Base-by-base conservation (phyloP, 2,113 vertebrate genomes). In the Crocuta crocuta region DNA sequence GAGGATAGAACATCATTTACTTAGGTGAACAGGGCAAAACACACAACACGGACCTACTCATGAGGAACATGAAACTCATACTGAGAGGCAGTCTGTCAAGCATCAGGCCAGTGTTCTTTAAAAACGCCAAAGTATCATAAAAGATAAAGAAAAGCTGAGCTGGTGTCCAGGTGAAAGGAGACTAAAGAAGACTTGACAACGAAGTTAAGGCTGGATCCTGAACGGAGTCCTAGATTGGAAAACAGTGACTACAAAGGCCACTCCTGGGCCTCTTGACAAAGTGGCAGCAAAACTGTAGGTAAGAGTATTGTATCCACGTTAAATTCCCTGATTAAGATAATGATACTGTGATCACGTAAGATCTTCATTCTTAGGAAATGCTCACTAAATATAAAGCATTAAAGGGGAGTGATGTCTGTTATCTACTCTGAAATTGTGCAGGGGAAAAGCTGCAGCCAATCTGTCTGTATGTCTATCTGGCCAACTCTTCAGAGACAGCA, bases 281-380 rank as follows among this genome's bases (percentile, higher is more conserved):
- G 0, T 43, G 10, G 39, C 89, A 63, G 71, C 76, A 43, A 43
- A 92, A 78, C 55, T 74, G 16, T 23, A 74, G 61, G 50, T n/a
- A 39, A 80, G 85, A 73, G 58, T n/a, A 83, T 23, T 39, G 16
- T 24, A 71, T 45, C 91, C 7, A 31, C 50, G 8, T 73, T 63
- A 79, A 89, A 92, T 43, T 86, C 83, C 35, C 48, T 92, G 48
- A 94, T 79, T 90, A 79, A 73, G 61, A 26, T 76, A 97, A 80
- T 4, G 89, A 28, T 43, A 63, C 3, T 55, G 8, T 87, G 63
- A 71, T 50, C 43, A 90, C 0, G 2, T 33, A 86, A 89, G 61
- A 65, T 45, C 23, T 23, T 39, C 5, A 4, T 45, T 70, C 76
- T 95, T 79, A 83, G 45, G 48, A 95, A 97, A 95, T 5, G 13